Base-by-base conservation (phyloP, 1,140 invertebrate species). In the Heliconius congener region DNA sequence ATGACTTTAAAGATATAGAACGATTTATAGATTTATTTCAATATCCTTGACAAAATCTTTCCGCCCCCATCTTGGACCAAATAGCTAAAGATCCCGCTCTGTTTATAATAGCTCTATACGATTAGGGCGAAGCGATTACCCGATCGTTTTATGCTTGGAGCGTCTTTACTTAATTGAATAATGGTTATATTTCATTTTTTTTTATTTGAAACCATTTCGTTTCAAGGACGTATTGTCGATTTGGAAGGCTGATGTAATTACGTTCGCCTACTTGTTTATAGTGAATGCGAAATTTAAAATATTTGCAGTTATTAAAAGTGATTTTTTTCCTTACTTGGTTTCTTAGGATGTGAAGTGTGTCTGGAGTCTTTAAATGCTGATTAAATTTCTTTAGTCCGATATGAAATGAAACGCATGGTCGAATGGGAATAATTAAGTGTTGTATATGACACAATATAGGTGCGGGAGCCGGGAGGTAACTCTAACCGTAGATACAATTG, bases 21-120 rank as follows among this genome's bases (percentile, higher is more conserved):
- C 5, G 16, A 19, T 6, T 19, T 19, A 52, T 19, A 52, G 50
- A 52, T 19, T 18, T 18, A 52, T 52, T 52, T 23, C 55, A 23
- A 60, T 60, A 60, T 66, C 27, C 23, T 16, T 66, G 23, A 11
- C 27, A 30, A 60, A 46, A 52, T 27, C 85, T 80, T 81, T 79
- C 5, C 60, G 78, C 83, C 74, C 71, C 46, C 75, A n/a, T 18
- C 52, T 82, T 80, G 76, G 18, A 55, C 72, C 80, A 52, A 11
- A n/a, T 52, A 46, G 78, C 79, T 57, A 79, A 83, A 82, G 84
- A 86, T 81, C 79, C 42, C 79, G 81, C 79, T 82, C 81, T 82
- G 85, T 87, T 86, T 85, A 81, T 90, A 90, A 88, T 88, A 82
- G 82, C 81, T 82, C 85, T 81, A 85, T 81, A 79, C 83, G 83